These are phyloP conservation scores for Eilema depressum DNA, from an alignment of 2,888 invertebrate species.

Conservation along the genomic window DNA sequence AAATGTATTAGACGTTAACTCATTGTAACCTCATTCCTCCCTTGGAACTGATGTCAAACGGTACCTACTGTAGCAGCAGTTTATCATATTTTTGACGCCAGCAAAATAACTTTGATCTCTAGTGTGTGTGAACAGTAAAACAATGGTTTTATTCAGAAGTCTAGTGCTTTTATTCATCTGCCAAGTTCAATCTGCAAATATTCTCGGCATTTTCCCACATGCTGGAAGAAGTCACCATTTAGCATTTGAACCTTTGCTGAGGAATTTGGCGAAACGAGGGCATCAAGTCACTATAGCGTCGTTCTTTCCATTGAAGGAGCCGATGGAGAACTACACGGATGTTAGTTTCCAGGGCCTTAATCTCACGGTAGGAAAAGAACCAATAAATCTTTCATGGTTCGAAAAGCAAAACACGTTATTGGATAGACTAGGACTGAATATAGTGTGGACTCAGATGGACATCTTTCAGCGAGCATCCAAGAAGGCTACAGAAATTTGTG, in stretches of 20 bases:
- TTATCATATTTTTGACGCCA: not conserved
- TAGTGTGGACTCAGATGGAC: slow-evolving; percentile 49
- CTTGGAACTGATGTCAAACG: not conserved
- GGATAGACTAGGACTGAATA: not conserved
- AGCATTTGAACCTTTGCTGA: slow-evolving; percentile 86
- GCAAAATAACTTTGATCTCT: not conserved
- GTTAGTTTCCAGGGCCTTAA: slow-evolving; percentile 73
- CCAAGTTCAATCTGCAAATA: slow-evolving; percentile 71
- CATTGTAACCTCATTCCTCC: not conserved
- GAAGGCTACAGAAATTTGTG: slow-evolving; percentile 71
- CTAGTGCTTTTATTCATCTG: slow-evolving; percentile 50
- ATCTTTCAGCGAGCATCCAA: slow-evolving; percentile 67
- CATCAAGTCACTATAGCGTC: slow-evolving; percentile 88
- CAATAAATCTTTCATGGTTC: slow-evolving; percentile 62
- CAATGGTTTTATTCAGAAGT: slow-evolving; percentile 3
- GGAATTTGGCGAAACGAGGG: slow-evolving; percentile 84
- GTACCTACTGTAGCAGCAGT: too few species aligned
- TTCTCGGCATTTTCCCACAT: slow-evolving; percentile 87
- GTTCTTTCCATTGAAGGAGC: slow-evolving; percentile 84
- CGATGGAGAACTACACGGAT: slow-evolving; percentile 78
- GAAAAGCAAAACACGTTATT: slow-evolving; percentile 64
- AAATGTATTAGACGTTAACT: not conserved
- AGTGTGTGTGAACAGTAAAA: not conserved
- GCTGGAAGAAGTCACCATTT: slow-evolving; percentile 88
- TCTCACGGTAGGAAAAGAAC: slow-evolving; percentile 62